Conservation (phyloP, 2,797 vertebrate species). For the Sebastes hopkinsi region DNA sequence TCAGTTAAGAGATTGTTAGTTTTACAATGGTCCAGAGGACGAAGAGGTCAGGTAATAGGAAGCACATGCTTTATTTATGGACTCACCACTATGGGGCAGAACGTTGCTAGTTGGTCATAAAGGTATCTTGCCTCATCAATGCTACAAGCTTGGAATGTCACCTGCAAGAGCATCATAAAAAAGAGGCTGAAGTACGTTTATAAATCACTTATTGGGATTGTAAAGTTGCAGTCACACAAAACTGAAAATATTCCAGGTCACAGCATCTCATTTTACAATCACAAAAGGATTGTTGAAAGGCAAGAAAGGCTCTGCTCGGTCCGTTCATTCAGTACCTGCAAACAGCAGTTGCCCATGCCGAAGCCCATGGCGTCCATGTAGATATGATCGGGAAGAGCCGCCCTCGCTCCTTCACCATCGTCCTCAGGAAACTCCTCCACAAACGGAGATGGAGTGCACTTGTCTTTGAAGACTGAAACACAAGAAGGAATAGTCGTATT, state of each 20-base stretch:
- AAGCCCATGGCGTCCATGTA: slow-evolving; percentile 99
- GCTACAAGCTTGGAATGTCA: slow-evolving; percentile 99
- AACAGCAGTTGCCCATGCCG: slow-evolving; percentile 98
- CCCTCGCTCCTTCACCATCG: slow-evolving; percentile 88
- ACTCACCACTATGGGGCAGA: slow-evolving; percentile 98
- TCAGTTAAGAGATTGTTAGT: not conserved
- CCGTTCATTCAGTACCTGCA: slow-evolving; percentile 85
- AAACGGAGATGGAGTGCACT: slow-evolving; percentile 90
- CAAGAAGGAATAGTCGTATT: not conserved
- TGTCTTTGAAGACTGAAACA: slow-evolving; percentile 93
- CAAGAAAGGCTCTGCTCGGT: not conserved
- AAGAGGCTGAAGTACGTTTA: slow-evolving; percentile 64
- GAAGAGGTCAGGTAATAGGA: not conserved
- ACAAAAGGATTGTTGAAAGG: not conserved
- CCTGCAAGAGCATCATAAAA: slow-evolving; percentile 80
- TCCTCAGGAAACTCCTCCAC: slow-evolving; percentile 90
- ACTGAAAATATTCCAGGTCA: not conserved
- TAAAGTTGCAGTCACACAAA: not conserved
- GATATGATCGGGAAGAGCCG: slow-evolving; percentile 91
- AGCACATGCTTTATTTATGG: not conserved
- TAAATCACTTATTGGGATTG: slow-evolving; percentile 58
- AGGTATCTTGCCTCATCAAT: slow-evolving; percentile 97
- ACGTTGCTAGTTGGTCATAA: slow-evolving; percentile 98
- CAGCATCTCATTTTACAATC: not conserved
- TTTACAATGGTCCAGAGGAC: not conserved